A percentile compares a stretch with the other conserved stretches of the same genome.
Conservation (phyloP, 2,888 invertebrate genomes). For the Rhynchonema sp. region DNA sequence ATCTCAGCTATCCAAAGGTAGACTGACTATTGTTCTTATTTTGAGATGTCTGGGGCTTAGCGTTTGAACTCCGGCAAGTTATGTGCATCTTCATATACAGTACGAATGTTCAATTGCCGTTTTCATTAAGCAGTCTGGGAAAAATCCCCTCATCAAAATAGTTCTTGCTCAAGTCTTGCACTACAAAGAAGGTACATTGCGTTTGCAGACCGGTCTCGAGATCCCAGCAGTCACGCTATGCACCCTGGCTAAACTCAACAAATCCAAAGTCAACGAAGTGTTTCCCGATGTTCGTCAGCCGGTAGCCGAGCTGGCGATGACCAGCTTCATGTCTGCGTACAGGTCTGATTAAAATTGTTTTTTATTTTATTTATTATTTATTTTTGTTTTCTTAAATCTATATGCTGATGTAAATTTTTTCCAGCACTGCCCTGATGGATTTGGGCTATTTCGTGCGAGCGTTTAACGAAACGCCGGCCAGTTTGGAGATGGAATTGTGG, state of each 20-base stretch:
- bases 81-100: too few relatives aligned
- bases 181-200: too few relatives aligned
- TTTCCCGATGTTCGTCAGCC: background rate
- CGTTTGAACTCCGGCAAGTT: too few relatives aligned
- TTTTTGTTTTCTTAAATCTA: too few relatives aligned
- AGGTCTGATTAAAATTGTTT: too few relatives aligned
- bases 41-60: background rate
- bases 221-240: background rate
- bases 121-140: too few relatives aligned
- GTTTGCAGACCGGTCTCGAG: background rate
- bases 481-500: background rate
- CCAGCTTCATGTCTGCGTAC: background rate
- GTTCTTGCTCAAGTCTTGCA: too few relatives aligned
- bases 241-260: background rate
- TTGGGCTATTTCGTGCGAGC: background rate
- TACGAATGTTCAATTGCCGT: too few relatives aligned
- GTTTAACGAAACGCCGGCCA: background rate
- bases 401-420: too few relatives aligned
- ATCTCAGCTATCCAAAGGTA: background rate
- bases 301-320: background rate
- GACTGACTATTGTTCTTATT: background rate
- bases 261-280: background rate
- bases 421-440: background rate
- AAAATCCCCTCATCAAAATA: too few relatives aligned
- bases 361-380: background rate